Conservation (phyloP, 2,113 vertebrate genomes). For the Anolis carolinensis region DNA sequence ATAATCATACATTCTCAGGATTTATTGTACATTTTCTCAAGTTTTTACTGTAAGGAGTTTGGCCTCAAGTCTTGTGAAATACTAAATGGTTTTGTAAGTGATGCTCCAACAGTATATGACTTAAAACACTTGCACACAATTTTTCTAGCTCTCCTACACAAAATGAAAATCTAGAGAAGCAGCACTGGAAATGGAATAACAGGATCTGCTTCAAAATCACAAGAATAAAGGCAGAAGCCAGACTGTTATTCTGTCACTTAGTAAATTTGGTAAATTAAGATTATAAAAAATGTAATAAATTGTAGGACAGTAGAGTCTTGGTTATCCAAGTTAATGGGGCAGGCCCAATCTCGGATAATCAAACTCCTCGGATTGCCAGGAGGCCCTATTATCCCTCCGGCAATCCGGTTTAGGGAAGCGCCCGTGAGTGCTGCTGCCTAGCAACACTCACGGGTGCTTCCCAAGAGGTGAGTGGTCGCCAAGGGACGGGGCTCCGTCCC, state of each 20-base stretch:
- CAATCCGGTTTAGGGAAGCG: no score
- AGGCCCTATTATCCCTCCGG: no score
- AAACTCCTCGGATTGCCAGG: no score
- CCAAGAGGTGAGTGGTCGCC: no score
- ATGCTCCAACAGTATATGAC: no score
- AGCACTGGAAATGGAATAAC: neutral
- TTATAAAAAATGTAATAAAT: neutral
- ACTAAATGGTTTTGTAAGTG: no score
- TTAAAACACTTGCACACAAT: neutral
- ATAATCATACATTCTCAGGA: neutral
- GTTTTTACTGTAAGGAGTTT: neutral
- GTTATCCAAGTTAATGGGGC: no score
- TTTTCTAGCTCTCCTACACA: neutral
- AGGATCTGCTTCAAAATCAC: neutral
- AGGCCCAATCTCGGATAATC: no score
- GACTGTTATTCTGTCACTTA: neutral
- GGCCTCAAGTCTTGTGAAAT: neutral
- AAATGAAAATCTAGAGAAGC: neutral
- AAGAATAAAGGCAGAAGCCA: neutral
- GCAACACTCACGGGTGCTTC: no score
- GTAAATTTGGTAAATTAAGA: neutral
- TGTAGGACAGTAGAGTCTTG: no score
- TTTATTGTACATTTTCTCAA: neutral
- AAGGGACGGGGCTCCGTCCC: no score
- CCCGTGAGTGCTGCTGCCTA: no score